Evolutionary conservation across 2,888 invertebrate genomes (phyloP), one percentile per base, ranked within the genome.

Genomic region (Drosophila colorata): DNA sequence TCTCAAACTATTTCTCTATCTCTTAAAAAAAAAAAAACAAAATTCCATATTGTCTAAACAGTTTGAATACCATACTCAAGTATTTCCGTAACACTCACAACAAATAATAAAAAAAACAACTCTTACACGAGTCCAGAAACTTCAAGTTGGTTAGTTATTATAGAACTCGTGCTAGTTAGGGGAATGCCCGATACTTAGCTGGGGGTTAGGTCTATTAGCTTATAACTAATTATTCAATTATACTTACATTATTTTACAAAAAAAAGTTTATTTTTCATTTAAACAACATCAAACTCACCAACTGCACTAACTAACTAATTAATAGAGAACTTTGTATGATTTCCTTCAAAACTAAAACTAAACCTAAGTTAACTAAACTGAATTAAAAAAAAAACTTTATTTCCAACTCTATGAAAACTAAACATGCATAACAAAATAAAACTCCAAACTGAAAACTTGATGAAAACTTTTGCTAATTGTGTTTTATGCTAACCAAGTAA

Each of bases 261-360:
- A 40, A 38, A 55, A 28, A 23, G 33, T 63, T 40, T 14, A 2
- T 13, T 66, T 72, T 56, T 74, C 6, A 23, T 52, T 58, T 85
- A 18, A 57, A 61, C 63, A 78, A 74, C 71, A 80, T 72, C 43
- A 70, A 78, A 75, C 63, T 84, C 83, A 87, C 85, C 78, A 59
- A 78, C 65, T 81, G 83, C 83, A 83, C 83, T 38, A 65, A 76
- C 41, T 65, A 60, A 71, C 55, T 68, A 63, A 68, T 67, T 56
- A 64, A 66, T 69, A 53, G 18, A 51, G 18, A 76, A 57, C 61
- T 57, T 57, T 64, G 18, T 77, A 66, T 67, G 49, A 67, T 58
- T 57, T 69, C 18, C 4, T 44, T 65, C 18, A 48, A 44, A 53
- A 41, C 52, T 25, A 68, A 57, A 44, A 44, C 31, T 20, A 47